Conservation (phyloP, 2,888 invertebrate species). For the Helicoverpa assulta region DNA sequence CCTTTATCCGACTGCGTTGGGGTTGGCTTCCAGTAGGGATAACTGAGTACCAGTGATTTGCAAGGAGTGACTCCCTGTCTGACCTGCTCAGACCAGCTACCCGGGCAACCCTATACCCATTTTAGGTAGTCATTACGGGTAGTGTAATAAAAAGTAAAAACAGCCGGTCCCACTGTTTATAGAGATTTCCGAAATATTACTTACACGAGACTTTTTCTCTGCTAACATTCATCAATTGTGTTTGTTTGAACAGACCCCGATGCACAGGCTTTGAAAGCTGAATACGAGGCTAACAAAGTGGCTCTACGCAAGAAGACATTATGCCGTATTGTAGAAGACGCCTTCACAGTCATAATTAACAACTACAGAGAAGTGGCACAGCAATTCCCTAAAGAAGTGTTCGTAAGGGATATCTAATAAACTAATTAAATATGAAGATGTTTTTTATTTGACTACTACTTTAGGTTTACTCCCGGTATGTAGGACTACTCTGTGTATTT, state of each 20-base stretch:
- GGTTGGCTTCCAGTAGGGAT: too few relatives aligned
- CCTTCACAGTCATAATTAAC: conserved; percentile 76
- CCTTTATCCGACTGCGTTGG: neutral
- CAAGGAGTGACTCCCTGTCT: too few relatives aligned
- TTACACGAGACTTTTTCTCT: neutral
- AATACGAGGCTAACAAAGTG: conserved; percentile 57
- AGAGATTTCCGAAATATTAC: too few relatives aligned
- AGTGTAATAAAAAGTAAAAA: too few relatives aligned
- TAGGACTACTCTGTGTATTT: too few relatives aligned
- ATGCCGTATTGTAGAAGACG: conserved; percentile 72
- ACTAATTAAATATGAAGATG: neutral
- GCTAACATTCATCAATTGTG: neutral
- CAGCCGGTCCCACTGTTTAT: too few relatives aligned
- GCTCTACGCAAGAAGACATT: conserved; percentile 66
- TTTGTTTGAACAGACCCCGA: conserved; percentile 68
- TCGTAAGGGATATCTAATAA: conserved; percentile 70
- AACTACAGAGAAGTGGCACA: conserved; percentile 79
- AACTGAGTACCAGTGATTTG: too few relatives aligned
- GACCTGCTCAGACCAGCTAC: too few relatives aligned
- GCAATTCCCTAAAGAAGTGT: conserved; percentile 75
- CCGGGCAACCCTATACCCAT: too few relatives aligned
- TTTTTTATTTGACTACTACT: neutral
- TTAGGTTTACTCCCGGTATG: too few relatives aligned
- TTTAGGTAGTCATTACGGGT: too few relatives aligned
- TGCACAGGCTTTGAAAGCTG: conserved; percentile 56